Base-by-base conservation (phyloP, 2,888 invertebrate genomes). In the Pachydiplax longipennis region DNA sequence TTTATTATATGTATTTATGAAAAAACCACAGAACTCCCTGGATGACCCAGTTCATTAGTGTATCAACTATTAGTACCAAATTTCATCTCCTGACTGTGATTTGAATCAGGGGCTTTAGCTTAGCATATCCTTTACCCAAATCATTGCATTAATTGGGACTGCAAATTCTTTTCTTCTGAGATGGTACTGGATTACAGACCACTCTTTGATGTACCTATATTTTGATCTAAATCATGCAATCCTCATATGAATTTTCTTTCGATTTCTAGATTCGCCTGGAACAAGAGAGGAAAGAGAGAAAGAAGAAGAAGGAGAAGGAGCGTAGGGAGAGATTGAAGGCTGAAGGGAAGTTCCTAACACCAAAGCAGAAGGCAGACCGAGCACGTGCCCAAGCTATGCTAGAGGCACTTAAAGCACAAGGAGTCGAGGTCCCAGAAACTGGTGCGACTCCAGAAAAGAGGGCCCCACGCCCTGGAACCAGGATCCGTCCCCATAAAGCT, bases 291-390 rank as follows among this genome's bases (percentile, higher is more conserved):
- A 98, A 97, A 93, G 98, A 98, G 92, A 96, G 96, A 93, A 98
- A 97, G 93, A 99, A 98, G 93, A 97, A 97, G 93, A 98, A 98
- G 93, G 98, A 99, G 94, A 98, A 98, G 93, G 99, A 99, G 93
- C 96, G 97, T 90, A 98, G 98, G 94, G 98, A 98, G 93, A 95
- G 98, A 93, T 95, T 98, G 92, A 99, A 99, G 94, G 98, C 98
- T n/a, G 99, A 99, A 94, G 99, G 99, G 3, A 99, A 98, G 94
- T 95, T 98, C 58, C 94, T 99, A 91, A 99, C 99, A 2, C 96
- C 98, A 0, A 99, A 99, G 94, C 99, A 99, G 93, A 99, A 98
- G 93, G 97, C 97, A 92, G 98, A 98, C 92, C 96, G 97, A 92
- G 97, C 97, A 0, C 95, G 98, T 92, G 98, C 98, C 12, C 97